A percentile compares a stretch with the other conserved stretches of the same genome.
Conservation (phyloP, 2,113 vertebrate genomes). For the Dolichallabes microphthalmus region DNA sequence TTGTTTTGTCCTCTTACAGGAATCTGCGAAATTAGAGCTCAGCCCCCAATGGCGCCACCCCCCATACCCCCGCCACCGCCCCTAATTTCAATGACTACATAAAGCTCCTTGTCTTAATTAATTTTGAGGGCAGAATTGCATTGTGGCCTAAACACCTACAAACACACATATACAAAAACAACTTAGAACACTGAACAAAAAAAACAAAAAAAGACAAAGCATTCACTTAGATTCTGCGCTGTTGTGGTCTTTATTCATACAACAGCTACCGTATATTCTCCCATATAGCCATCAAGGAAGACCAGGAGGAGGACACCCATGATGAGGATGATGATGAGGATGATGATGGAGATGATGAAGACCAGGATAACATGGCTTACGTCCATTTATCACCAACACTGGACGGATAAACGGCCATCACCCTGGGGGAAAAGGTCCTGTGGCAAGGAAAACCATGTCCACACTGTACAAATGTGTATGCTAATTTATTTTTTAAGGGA, state of each 20-base stretch:
- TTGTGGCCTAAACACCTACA: conserved; percentile 69
- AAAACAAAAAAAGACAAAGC: conserved; percentile 59
- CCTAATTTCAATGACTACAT: conserved; percentile 84
- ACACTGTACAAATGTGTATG: conserved; percentile 99
- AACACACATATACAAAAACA: neutral
- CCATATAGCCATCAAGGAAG: conserved; percentile 99
- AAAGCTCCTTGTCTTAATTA: conserved; percentile 76
- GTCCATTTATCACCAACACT: conserved; percentile 96
- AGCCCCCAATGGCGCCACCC: conserved; percentile 83
- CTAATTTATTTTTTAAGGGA: conserved; percentile 99
- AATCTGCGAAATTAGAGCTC: conserved; percentile 85
- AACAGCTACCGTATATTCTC: conserved; percentile 99
- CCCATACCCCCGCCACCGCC: conserved; percentile 78
- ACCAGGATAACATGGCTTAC: conserved; percentile 94
- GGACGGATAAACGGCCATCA: conserved; percentile 89
- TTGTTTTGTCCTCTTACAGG: conserved; percentile 85
- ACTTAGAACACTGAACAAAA: conserved; percentile 74
- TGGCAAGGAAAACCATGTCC: conserved; percentile 86
- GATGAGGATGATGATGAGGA: conserved; percentile 92
- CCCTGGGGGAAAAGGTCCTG: conserved; percentile 79
- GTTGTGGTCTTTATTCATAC: conserved; percentile 96
- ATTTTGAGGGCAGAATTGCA: conserved; percentile 78
- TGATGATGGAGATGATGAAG: conserved; percentile 89
- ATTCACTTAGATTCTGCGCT: conserved; percentile 90
- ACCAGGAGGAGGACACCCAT: conserved; percentile 93